Evolutionary conservation across 2,113 vertebrate genomes (phyloP), one percentile per base, ranked within the genome.

Genomic region (Rhynchomys soricoides): DNA sequence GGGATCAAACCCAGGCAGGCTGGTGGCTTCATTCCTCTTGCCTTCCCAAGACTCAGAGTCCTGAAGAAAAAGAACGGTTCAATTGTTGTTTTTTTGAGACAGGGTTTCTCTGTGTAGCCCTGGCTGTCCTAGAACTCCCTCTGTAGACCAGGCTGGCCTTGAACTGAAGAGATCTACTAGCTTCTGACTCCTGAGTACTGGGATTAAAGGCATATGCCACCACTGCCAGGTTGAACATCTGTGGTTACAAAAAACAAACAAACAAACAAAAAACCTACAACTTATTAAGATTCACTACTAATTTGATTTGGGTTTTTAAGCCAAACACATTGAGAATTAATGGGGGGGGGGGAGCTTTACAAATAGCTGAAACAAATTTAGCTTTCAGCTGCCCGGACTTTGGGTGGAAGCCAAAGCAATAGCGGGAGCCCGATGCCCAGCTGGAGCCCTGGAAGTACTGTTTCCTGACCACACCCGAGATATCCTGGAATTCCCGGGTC

Each of bases 231-330:
- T n/a, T 59, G 21, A 26, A 55, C 50, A 88, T 11, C 59, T 22
- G 16, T 43, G 40, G n/a, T 88, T 85, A 86, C 4, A 70, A 71
- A 13, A 66, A 34, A 91, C 26, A 64, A 64, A 31, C 64, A 5
- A 68, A 64, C 55, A 21, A 26, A 26, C 8, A 91, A 91, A 89
- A 87, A n/a, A 34, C 70, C 48, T 78, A 85, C 62, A 68, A 64
- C 57, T 91, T 93, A 45, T 83, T 89, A 71, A 29, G n/a, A 94
- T 91, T 97, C 16, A 40, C 57, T 77, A 95, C 34, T 50, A 93
- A 73, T 83, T 82, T 26, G n/a, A 85, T 57, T 89, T 89, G n/a
- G 43, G 71, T 70, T 94, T 93, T 97, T 55, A 66, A 96, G 86
- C 55, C 59, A 91, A 87, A 45, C 0, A 24, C 37, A 74, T 1